These are phyloP conservation scores for Phalera bucephala DNA, from an alignment of 2,888 invertebrate species.

Conservation along the genomic window DNA sequence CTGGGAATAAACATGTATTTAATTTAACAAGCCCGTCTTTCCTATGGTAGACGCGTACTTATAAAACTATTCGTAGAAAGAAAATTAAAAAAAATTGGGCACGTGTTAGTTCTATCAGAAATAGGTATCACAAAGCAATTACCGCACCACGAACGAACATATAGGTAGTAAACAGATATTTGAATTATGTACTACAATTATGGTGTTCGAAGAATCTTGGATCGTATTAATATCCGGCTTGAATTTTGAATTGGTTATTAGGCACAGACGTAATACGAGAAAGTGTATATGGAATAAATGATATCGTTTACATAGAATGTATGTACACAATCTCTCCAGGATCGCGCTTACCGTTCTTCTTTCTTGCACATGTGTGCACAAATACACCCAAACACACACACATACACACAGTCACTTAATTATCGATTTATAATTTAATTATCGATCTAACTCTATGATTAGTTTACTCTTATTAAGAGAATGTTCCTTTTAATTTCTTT, in stretches of 20 bases:
- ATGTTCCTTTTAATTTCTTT: no score
- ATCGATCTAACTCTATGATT: no score
- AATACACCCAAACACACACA: no score
- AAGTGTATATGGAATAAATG: conserved; percentile 30
- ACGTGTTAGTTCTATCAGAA: conserved; percentile 23
- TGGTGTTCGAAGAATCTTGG: conserved; percentile 15
- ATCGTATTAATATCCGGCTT: not conserved
- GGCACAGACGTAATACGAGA: conserved; percentile 3
- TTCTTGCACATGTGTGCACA: no score
- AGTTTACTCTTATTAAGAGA: no score
- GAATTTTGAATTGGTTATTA: not conserved
- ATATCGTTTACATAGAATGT: conserved; percentile 34
- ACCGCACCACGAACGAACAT: conserved; percentile 27
- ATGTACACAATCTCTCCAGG: no score
- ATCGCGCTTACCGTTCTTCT: no score
- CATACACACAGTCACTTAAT: no score
- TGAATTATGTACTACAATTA: conserved; percentile 29
- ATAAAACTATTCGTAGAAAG: conserved; percentile 4
- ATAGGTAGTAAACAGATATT: conserved; percentile 17
- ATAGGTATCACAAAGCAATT: conserved; percentile 32
- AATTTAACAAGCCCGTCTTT: no score
- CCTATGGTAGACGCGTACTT: not conserved
- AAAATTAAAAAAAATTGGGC: conserved; percentile 27
- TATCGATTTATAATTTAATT: no score
- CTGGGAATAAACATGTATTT: no score